These are phyloP conservation scores for Drosophila sproati DNA, from an alignment of 1,140 invertebrate species.

Conservation along the genomic window DNA sequence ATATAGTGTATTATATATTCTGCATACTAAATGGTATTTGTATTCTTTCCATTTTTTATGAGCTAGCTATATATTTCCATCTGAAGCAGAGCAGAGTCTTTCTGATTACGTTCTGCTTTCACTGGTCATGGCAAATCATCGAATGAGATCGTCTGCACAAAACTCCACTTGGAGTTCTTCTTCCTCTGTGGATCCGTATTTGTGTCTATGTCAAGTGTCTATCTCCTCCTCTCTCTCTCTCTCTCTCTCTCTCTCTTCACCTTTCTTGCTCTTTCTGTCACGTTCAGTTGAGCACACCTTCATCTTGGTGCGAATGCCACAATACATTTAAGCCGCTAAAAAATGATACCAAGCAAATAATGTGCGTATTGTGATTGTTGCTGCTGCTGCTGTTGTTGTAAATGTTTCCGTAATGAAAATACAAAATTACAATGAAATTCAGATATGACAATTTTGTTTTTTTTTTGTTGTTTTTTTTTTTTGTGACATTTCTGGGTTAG, in stretches of 20 bases:
- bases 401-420: slow-evolving; percentile 45
- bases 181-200: slow-evolving; percentile 25
- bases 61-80: slow-evolving; percentile 12
- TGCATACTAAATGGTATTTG: neutral
- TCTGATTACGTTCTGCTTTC: slow-evolving; percentile 62
- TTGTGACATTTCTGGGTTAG: slow-evolving; percentile 52
- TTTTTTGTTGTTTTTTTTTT: slow-evolving; percentile 2
- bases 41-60: too few relatives aligned
- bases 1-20: neutral
- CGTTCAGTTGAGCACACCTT: slow-evolving; percentile 31
- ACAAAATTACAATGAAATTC: slow-evolving; percentile 36
- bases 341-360: slow-evolving; percentile 44
- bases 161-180: slow-evolving; percentile 27
- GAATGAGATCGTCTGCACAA: slow-evolving; percentile 32
- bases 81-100: slow-evolving; percentile 13
- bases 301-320: slow-evolving; percentile 22
- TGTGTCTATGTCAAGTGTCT: slow-evolving; percentile 52
- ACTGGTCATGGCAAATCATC: slow-evolving; percentile 58
- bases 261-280: slow-evolving; percentile 10
- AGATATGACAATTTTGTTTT: slow-evolving; percentile 10
- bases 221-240: neutral
- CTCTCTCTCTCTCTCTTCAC: neutral
- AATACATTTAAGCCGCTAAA: slow-evolving; percentile 44
- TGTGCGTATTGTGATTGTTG: slow-evolving; percentile 36
- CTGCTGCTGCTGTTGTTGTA: neutral